Evolutionary conservation across 2,113 vertebrate genomes (phyloP), one percentile per base, ranked within the genome.

Genomic region (Hystrix brachyura): DNA sequence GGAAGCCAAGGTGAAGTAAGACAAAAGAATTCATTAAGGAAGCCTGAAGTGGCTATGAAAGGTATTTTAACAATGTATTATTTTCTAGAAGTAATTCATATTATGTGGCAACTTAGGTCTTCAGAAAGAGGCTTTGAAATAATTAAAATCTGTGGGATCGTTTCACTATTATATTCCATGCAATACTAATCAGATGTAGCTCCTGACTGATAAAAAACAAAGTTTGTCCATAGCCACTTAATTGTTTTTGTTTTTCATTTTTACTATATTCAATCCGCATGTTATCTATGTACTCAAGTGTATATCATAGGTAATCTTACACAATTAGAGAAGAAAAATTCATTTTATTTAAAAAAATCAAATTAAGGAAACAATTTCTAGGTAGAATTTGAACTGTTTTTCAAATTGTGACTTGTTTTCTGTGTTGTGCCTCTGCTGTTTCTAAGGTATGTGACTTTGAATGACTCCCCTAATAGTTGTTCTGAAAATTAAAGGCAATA

Each of bases 11-110:
- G 55, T 18, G 48, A 84, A 92, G 79, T 84, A 88, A 71, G 48
- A 83, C n/a, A 94, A 86, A 94, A 85, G 46, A 57, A 95, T 53
- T 93, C 23, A 87, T 90, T 87, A 93, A 74, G 85, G 64, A 64
- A 87, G 60, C 69, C 74, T n/a, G 29, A 90, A 94, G 25, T 79
- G 23, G 27, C 23, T 91, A 34, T 32, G 19, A 94, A 91, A 94
- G 27, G 4, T 80, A 51, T 89, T 94, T 89, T 93, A 64, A 6
- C 48, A 91, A 1, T 46, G 32, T 92, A 48, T 84, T 95, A 55
- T 80, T 95, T 97, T 94, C 23, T 14, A 90, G 65, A 88, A 95
- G 57, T 89, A 85, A 96, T 87, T 72, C 78, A 62, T 62, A 34
- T 72, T 89, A 25, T 60, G 15, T 80, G 55, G 32, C n/a, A 87